These are phyloP conservation scores for Phainopepla nitens DNA, from an alignment of 2,113 vertebrate species.

Conservation along the genomic window DNA sequence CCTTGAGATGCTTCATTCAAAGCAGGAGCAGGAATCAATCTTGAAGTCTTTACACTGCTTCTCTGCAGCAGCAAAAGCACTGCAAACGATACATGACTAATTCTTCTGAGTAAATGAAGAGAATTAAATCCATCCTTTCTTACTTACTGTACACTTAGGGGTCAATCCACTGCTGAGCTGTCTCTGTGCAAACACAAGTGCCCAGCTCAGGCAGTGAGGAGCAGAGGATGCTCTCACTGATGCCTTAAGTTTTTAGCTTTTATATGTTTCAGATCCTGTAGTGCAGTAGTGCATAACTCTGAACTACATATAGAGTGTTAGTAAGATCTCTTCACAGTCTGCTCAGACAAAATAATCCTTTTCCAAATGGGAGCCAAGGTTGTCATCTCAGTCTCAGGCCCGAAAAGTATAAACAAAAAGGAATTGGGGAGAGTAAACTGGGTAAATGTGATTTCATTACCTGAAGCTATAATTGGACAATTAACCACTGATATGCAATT, in stretches of 20 bases:
- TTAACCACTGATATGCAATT: background rate
- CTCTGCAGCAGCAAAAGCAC: background rate
- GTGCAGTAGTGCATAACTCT: background rate
- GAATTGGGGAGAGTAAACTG: background rate
- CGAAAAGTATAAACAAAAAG: background rate
- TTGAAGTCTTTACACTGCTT: background rate
- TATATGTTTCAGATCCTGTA: too few species aligned
- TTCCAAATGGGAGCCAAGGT: background rate
- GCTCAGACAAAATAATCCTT: background rate
- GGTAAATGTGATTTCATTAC: background rate
- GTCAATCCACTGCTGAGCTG: background rate
- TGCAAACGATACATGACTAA: slow-evolving; percentile 11
- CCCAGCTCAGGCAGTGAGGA: background rate
- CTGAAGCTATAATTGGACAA: background rate
- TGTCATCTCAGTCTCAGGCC: background rate
- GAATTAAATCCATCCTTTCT: background rate
- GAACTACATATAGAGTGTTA: background rate
- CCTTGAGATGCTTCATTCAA: background rate
- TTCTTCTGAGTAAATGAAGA: background rate
- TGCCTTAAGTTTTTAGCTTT: background rate
- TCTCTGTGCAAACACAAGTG: background rate
- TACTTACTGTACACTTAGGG: background rate
- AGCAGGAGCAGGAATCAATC: background rate
- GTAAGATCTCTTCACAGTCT: too few species aligned
- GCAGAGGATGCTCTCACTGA: background rate